A percentile compares a stretch with the other conserved stretches of the same genome.
These are phyloP conservation scores for Cephus pygmeus DNA, from an alignment of 2,888 invertebrate species.

Conservation along the genomic window DNA sequence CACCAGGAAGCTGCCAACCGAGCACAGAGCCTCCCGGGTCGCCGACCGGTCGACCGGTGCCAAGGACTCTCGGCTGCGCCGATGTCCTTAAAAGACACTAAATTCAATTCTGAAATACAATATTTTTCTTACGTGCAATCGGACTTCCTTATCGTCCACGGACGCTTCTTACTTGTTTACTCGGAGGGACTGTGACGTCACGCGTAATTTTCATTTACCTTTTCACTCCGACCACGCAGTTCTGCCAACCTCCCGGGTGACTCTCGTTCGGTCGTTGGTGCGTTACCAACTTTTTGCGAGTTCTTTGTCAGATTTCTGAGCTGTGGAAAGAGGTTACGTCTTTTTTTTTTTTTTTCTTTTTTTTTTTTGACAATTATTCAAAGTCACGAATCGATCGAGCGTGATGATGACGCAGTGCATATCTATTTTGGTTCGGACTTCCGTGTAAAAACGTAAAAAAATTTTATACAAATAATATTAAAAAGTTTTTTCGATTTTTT, in stretches of 20 bases:
- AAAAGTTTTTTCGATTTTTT: not conserved
- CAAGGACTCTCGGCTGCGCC: conserved; percentile 44
- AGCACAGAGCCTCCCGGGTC: conserved; percentile 35
- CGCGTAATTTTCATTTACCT: not conserved
- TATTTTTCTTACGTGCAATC: not conserved
- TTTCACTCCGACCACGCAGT: not conserved
- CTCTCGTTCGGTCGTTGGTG: not conserved
- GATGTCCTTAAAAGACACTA: not conserved
- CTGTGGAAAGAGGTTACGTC: not conserved
- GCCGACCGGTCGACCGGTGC: conserved; percentile 57
- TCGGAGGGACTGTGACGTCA: not conserved
- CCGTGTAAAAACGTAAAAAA: not conserved
- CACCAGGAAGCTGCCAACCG: conserved; percentile 24
- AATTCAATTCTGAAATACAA: not conserved
- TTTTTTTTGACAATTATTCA: not conserved
- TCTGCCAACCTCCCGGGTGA: not conserved
- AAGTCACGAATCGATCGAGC: not conserved
- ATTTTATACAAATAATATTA: no score
- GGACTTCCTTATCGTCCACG: conserved; percentile 8
- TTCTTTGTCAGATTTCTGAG: not conserved
- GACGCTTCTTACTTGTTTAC: no score
- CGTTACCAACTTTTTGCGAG: not conserved
- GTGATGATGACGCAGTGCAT: not conserved
- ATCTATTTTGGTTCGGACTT: not conserved
- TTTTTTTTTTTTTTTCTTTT: no score